These are phyloP conservation scores for Drosophila insularis DNA, from an alignment of 1,140 invertebrate species.

Conservation along the genomic window DNA sequence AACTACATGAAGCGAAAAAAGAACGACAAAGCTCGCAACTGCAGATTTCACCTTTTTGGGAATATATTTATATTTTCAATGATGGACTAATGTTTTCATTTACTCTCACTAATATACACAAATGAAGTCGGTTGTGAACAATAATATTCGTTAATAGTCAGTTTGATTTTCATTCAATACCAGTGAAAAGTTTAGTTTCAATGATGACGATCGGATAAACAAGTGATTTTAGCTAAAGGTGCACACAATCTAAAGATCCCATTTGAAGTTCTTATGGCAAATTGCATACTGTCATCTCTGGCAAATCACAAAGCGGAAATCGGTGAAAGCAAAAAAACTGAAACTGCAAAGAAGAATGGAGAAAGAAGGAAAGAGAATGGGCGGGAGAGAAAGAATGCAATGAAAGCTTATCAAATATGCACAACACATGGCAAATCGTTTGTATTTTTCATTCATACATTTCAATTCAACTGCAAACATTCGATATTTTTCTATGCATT, in stretches of 20 bases:
- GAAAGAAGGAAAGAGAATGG: conserved; percentile 1
- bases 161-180: no score
- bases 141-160: no score
- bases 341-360: conserved; percentile 4
- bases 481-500: conserved; percentile 55
- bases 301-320: conserved; percentile 43
- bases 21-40: no score
- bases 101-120: no score
- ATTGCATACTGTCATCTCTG: conserved; percentile 1
- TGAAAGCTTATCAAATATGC: conserved; percentile 26
- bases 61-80: no score
- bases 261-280: not conserved
- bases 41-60: no score
- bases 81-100: no score
- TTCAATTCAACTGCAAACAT: conserved; percentile 47
- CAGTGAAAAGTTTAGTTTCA: not conserved
- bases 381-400: not conserved
- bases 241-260: not conserved
- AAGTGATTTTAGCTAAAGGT: not conserved
- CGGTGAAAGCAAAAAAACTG: conserved; percentile 33
- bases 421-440: conserved; percentile 29
- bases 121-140: no score
- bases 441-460: conserved; percentile 21
- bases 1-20: no score
- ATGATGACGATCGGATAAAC: not conserved